These are phyloP conservation scores for Drosophila limbata DNA, from an alignment of 2,888 invertebrate genomes.

Conservation along the genomic window DNA sequence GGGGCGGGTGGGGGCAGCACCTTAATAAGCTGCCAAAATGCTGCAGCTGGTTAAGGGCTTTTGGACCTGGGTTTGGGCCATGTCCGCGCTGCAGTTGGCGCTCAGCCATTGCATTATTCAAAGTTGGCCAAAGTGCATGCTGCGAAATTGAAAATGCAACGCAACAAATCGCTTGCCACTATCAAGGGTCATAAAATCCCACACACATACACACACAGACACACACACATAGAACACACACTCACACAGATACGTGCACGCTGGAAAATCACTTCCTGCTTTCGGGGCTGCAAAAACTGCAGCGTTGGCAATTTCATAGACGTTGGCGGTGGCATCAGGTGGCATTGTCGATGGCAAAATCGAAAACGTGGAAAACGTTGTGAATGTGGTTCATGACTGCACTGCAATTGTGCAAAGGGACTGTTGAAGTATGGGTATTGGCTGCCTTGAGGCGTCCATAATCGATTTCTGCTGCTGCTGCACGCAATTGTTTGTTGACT, in stretches of 20 bases:
- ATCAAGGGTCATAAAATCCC: slow-evolving; percentile 77
- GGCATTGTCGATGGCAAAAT: slow-evolving; percentile 69
- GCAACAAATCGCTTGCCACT: slow-evolving; percentile 78
- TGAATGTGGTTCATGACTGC: slow-evolving; percentile 7
- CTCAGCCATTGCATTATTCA: slow-evolving; percentile 70
- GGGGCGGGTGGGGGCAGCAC: slow-evolving; percentile 6
- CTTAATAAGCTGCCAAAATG: slow-evolving; percentile 72
- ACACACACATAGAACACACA: slow-evolving; percentile 28
- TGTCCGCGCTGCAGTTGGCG: slow-evolving; percentile 45
- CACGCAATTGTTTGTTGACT: slow-evolving; percentile 77
- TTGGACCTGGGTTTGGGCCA: slow-evolving; percentile 17
- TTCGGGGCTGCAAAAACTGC: slow-evolving; percentile 62
- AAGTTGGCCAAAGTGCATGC: slow-evolving; percentile 69
- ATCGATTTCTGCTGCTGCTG: slow-evolving; percentile 63
- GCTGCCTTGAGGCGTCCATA: slow-evolving; percentile 66
- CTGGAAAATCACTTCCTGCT: slow-evolving; percentile 75
- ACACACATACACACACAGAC: slow-evolving; percentile 30
- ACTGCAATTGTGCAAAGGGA: slow-evolving; percentile 1
- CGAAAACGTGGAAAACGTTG: slow-evolving; percentile 63
- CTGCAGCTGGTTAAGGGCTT: slow-evolving; percentile 26
- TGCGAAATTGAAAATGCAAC: slow-evolving; percentile 78
- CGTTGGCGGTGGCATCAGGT: slow-evolving; percentile 57
- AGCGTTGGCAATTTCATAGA: slow-evolving; percentile 68
- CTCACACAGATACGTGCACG: slow-evolving; percentile 43
- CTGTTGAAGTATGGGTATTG: background rate